Evolutionary conservation across 2,888 invertebrate genomes (phyloP), one percentile per base, ranked within the genome.

Genomic region (Ormyrus nitidulus): DNA sequence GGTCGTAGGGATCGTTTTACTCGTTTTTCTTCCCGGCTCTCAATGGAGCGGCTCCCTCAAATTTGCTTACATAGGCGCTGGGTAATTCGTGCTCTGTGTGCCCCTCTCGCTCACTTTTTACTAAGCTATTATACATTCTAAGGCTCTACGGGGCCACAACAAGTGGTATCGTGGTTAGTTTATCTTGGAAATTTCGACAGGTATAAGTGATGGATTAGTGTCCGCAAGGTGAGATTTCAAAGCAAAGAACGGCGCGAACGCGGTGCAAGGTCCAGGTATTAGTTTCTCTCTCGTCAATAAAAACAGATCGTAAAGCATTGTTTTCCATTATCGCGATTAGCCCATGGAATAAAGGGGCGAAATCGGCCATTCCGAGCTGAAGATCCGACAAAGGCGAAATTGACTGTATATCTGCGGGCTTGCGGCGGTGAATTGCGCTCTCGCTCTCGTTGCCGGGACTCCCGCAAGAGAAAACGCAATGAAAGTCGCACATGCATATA

Each of bases 51-150:
- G 70, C 69, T 65, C 69, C 74, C 58, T 48, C 19, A 65, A 79
- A 79, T 74, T 75, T 79, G 74, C 79, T 79, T 79, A 70, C 70
- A 79, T 56, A 70, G 65, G 70, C 34, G 69, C 56, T 51, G 11
- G 11, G 11, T 61, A 56, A 77, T 64, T 58, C 13, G 59, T 68
- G 34, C 10, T 34, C 34, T 3, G 7, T 48, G 9, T 34, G 34
- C 34, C 34, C 34, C 34, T 34, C 46, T 48, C 48, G 11, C 56
- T 56, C 7, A 56, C 68, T 56, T n/a, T 34, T 34, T 44, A 48
- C n/a, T 10, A 34, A 5, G 48, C 64, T 64, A 44, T 69, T 48
- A 34, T 34, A 34, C n/a, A 51, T 34, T 79, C 74, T 65, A 58
- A 34, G n/a, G 19, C 58, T 74, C 64, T 74, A 64, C 73, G 19